Evolutionary conservation across 2,888 invertebrate genomes (phyloP), one percentile per base, ranked within the genome.

Genomic region (Carcina quercana): DNA sequence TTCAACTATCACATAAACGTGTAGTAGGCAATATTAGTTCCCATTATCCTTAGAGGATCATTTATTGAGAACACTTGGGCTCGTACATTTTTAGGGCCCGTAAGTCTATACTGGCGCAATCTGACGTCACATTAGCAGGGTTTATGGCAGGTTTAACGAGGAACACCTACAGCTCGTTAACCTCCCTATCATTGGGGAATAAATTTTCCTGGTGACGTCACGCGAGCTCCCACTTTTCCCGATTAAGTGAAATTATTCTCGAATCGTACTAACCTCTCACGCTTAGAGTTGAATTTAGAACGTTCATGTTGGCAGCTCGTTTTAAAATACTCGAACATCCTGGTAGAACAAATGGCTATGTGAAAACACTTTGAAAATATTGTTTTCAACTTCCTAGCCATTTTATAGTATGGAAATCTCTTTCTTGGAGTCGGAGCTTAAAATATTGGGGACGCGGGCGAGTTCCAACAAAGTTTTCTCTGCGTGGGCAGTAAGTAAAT

Each of bases 141-240:
- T 68, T 70, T 68, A 68, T 64, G 54, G 61, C 55, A 56, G 56
- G 57, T 62, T 62, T 66, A 68, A 69, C 63, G 69, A 62, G 55
- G 50, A 61, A 59, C 62, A 67, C 66, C 65, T 62, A 54, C 54
- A 59, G 57, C 67, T 69, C 71, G 67, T 71, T 69, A 72, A 66
- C 64, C 63, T 61, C 56, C 59, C 64, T 63, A 63, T 66, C 64
- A 66, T 60, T 60, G 53, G 57, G 54, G 51, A 57, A 68, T 65
- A 70, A 56, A 65, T 65, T 60, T n/a, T 54, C 46, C 47, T 45
- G 50, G 44, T 59, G 59, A 61, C 60, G 56, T 60, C 59, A 65
- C 51, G 38, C 47, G 35, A 51, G 39, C 53, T 45, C 48, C 42
- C 47, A 44, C 45, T 53, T 46, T 49, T 39, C 48, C 45, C 49